Conservation (phyloP, 2,888 invertebrate genomes). For the Limnephilus rhombicus region DNA sequence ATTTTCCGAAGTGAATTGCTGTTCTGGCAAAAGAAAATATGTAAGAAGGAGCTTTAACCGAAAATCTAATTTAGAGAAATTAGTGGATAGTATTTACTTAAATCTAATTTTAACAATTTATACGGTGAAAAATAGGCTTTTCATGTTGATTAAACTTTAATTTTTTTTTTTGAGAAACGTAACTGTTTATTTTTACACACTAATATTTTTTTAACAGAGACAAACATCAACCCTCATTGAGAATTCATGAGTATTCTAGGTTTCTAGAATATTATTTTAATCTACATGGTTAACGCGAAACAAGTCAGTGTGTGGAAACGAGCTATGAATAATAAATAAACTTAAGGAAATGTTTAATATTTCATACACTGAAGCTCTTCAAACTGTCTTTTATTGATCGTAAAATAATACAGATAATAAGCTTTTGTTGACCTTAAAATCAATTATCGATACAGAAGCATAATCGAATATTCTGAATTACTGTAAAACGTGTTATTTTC, state of each 20-base stretch:
- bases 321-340: conserved; percentile 37
- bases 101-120: not conserved
- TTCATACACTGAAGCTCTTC: conserved; percentile 15
- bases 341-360: conserved; percentile 28
- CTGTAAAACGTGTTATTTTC: not conserved
- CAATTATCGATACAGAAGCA: not conserved
- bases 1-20: not conserved
- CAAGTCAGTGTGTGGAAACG: not conserved
- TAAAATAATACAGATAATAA: not conserved
- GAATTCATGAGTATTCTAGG: not conserved
- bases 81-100: not conserved
- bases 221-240: not conserved
- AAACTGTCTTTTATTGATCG: conserved; percentile 40
- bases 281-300: not conserved
- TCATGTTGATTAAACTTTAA: no score
- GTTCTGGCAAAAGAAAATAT: not conserved
- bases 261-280: conserved; percentile 5
- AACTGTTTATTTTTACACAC: not conserved
- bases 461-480: not conserved
- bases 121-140: not conserved
- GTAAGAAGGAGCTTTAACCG: not conserved
- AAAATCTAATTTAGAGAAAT: not conserved
- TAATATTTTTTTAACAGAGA: not conserved
- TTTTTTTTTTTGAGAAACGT: no score
- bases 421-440: not conserved